A percentile compares a stretch with the other conserved stretches of the same genome.
These are phyloP conservation scores for Teleopsis dalmanni DNA, from an alignment of 1,140 invertebrate species.

Conservation along the genomic window DNA sequence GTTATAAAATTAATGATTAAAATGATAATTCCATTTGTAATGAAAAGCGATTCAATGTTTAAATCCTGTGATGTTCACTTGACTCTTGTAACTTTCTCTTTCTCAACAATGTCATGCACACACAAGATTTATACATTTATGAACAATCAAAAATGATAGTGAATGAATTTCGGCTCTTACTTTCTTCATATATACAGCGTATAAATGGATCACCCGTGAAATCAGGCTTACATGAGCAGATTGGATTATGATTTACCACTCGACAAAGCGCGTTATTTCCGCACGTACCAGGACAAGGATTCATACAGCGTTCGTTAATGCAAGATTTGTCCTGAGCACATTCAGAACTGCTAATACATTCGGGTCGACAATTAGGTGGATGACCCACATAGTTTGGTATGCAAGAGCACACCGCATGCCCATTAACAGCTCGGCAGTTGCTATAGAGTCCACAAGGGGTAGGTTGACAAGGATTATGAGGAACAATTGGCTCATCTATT, in stretches of 20 bases:
- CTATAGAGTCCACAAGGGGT: slow-evolving; percentile 66
- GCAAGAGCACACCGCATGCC: slow-evolving; percentile 64
- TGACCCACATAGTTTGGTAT: slow-evolving; percentile 58
- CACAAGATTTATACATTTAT: no score
- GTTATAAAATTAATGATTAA: slow-evolving; percentile 3
- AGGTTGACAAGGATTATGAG: slow-evolving; percentile 55
- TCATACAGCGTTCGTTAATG: slow-evolving; percentile 64
- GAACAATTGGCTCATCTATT: slow-evolving; percentile 42
- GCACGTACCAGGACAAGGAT: slow-evolving; percentile 69
- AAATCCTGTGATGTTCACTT: no score
- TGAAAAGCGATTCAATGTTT: no score
- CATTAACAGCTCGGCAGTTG: slow-evolving; percentile 56
- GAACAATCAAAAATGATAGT: neutral
- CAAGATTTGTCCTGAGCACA: slow-evolving; percentile 63
- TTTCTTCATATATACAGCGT: slow-evolving; percentile 53
- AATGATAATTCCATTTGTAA: no score
- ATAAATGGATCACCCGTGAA: slow-evolving; percentile 67
- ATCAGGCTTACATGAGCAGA: slow-evolving; percentile 62
- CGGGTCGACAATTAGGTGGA: slow-evolving; percentile 63
- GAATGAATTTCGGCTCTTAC: slow-evolving; percentile 45
- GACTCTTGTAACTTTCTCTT: no score
- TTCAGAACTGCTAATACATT: slow-evolving; percentile 68
- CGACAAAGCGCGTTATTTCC: slow-evolving; percentile 64
- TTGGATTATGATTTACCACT: slow-evolving; percentile 68
- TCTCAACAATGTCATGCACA: no score